A percentile compares a stretch with the other conserved stretches of the same genome.
Evolutionary conservation across 2,797 vertebrate genomes (phyloP).

Genomic region (Manis pentadactyla): DNA sequence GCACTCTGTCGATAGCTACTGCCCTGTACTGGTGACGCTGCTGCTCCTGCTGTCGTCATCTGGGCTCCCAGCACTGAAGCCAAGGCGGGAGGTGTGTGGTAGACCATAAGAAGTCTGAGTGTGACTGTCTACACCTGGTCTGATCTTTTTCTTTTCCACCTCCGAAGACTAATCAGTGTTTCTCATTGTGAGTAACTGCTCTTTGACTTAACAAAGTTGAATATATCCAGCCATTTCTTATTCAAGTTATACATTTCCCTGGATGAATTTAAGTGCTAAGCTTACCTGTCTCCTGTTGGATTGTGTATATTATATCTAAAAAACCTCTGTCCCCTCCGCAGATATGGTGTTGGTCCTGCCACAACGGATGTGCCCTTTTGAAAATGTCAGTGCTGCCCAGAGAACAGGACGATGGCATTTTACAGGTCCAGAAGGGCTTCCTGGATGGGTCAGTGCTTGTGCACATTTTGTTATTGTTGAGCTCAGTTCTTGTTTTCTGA

Average conservation of each 20-base stretch:
- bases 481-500: not conserved
- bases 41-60: too few species aligned
- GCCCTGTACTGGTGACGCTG: not conserved
- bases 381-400: conserved; percentile 90
- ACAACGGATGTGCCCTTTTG: conserved; percentile 91
- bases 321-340: conserved; percentile 81
- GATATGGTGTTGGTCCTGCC: conserved; percentile 95
- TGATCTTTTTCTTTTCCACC: not conserved
- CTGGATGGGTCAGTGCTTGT: conserved; percentile 89
- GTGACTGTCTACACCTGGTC: not conserved
- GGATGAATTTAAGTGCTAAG: not conserved
- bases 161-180: not conserved
- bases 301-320: not conserved
- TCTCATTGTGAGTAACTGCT: not conserved
- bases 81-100: not conserved
- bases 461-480: conserved; percentile 66
- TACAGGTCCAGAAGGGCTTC: conserved; percentile 88
- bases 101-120: not conserved
- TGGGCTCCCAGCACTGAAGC: not conserved
- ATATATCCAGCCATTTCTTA: not conserved
- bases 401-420: conserved; percentile 89
- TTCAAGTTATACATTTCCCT: not conserved
- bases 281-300: not conserved
- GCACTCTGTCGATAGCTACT: not conserved
- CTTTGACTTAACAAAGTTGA: not conserved